These are phyloP conservation scores for Falco rusticolus DNA, from an alignment of 2,797 vertebrate genomes.

Conservation along the genomic window DNA sequence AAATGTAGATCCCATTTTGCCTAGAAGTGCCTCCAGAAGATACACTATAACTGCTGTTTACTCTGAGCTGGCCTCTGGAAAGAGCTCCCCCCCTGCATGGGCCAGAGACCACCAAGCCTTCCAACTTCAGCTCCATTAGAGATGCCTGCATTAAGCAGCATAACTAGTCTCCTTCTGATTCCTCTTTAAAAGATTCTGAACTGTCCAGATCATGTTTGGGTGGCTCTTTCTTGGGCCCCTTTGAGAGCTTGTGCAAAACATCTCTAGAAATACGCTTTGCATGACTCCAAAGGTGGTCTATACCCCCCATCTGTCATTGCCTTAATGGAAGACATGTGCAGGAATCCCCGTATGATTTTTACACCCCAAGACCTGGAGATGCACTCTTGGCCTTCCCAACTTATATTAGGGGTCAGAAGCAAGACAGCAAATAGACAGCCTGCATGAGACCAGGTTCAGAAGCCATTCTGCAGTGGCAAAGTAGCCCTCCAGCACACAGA, in stretches of 20 bases:
- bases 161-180: background rate
- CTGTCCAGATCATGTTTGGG: background rate
- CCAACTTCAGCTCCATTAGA: background rate
- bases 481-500: background rate
- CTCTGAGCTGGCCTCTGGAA: background rate
- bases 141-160: fast-evolving
- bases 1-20: background rate
- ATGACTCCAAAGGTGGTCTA: background rate
- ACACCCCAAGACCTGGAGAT: background rate
- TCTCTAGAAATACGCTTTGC: background rate
- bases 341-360: background rate
- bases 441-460: background rate
- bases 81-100: background rate
- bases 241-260: background rate
- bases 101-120: background rate
- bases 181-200: background rate
- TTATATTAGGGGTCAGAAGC: background rate
- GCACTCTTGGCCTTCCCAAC: background rate
- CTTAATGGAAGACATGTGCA: background rate
- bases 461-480: background rate
- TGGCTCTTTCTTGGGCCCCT: background rate
- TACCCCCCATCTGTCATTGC: background rate
- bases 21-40: background rate
- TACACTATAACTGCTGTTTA: background rate
- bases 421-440: background rate